Evolutionary conservation across 2,888 invertebrate genomes (phyloP), one percentile per base, ranked within the genome.

Genomic region (Parthenolecanium corni): DNA sequence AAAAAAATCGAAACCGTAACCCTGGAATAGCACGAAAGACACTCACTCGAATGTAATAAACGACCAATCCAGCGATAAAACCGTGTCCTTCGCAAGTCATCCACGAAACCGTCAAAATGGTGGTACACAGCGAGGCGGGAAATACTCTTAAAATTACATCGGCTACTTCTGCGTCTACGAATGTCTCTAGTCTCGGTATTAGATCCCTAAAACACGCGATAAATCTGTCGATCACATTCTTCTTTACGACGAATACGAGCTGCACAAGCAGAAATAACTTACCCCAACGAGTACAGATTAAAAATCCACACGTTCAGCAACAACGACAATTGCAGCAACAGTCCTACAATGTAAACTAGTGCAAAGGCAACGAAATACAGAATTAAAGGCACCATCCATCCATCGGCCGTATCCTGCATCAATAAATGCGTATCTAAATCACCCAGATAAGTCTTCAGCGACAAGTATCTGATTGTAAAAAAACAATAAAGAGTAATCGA

Each of bases 291-390:
- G 23, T 52, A 52, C 24, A 2, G 21, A 24, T 16, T 24, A 25
- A 25, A 52, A 36, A 36, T 47, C 31, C 31, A 36, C 21, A 58
- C 58, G 20, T 36, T 25, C n/a, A 49, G 25, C 9, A 20, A 18
- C 1, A 58, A 20, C 11, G 38, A 47, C 18, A 38, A 31, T 18
- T 47, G 47, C 12, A 58, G 21, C 1, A 36, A 12, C 1, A 36
- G 14, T 11, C 36, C 58, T 1, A 47, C 36, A 1, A 58, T 14
- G 18, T 58, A 47, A 9, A 58, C 21, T 12, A 58, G 25, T 6
- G 47, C 58, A 9, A 49, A 58, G 11, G 58, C 24, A 3, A 58
- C 49, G 18, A 58, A 49, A 58, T 58, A 58, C 11, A 58, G 12
- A 3, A 58, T 25, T 9, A 49, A 16, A 11, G 58, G 49, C 0